Percentiles rank a stretch among this genome's conserved stretches.
Evolutionary conservation across 2,888 invertebrate genomes (phyloP).

Genomic region (Rutpela maculata): DNA sequence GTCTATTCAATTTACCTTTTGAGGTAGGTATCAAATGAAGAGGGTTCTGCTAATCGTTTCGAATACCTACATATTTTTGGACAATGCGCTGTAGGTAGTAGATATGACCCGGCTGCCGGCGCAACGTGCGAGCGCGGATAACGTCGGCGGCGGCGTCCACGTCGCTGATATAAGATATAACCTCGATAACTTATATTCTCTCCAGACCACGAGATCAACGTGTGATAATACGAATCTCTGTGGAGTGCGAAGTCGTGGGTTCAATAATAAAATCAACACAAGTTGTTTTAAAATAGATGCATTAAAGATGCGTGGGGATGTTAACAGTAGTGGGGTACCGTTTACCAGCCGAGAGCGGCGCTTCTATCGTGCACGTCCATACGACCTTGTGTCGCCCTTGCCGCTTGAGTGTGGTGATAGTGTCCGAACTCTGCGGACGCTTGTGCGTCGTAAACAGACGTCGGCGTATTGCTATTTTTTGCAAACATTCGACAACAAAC

Average conservation of each 20-base stretch:
- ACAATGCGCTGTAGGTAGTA: not conserved
- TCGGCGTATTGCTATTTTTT: constrained; percentile 44
- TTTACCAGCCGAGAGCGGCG: constrained; percentile 71
- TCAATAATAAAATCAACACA: constrained; percentile 41
- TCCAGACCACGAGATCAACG: constrained; percentile 29
- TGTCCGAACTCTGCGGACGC: constrained; percentile 64
- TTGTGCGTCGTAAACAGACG: constrained; percentile 49
- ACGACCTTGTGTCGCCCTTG: constrained; percentile 73
- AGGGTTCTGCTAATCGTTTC: too few species aligned
- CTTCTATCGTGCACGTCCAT: constrained; percentile 73
- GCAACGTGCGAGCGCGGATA: not conserved
- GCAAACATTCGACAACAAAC: constrained; percentile 16
- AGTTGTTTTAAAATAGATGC: constrained; percentile 47
- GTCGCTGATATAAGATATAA: constrained; percentile 14
- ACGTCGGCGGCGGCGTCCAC: constrained; percentile 29
- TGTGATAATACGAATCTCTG: constrained; percentile 25
- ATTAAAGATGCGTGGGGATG: constrained; percentile 44
- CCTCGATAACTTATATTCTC: not conserved
- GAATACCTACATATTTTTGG: not conserved
- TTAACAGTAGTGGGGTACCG: constrained; percentile 65
- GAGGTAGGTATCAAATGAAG: too few species aligned
- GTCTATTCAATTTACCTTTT: too few species aligned
- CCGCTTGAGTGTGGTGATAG: constrained; percentile 67
- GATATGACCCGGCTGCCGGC: not conserved
- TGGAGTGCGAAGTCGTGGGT: constrained; percentile 27